These are phyloP conservation scores for Piaya cayana DNA, from an alignment of 2,113 vertebrate species.

Conservation along the genomic window DNA sequence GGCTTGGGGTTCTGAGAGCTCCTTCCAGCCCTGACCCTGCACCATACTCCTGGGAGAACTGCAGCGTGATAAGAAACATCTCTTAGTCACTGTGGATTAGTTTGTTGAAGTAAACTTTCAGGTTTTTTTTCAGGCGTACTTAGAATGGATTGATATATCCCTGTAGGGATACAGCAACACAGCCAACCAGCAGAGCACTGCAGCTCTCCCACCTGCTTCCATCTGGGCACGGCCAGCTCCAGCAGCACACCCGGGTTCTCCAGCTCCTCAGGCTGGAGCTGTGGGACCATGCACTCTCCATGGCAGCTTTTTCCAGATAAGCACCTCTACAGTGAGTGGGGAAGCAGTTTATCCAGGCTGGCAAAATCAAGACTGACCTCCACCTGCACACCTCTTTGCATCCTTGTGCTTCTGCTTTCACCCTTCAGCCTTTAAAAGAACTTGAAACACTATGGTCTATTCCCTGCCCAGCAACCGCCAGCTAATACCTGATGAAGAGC, in stretches of 20 bases:
- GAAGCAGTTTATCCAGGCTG: neutral
- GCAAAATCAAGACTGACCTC: neutral
- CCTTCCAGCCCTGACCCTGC: neutral
- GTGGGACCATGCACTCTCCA: rapidly evolving
- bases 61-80: neutral
- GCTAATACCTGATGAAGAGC: neutral
- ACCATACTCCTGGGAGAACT: neutral
- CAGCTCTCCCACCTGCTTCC: neutral
- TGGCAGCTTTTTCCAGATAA: neutral
- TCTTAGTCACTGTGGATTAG: neutral
- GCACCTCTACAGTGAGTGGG: rapidly evolving
- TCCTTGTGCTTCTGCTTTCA: neutral
- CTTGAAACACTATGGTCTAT: neutral
- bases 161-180: neutral
- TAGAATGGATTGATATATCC: neutral
- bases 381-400: neutral
- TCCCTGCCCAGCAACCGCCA: neutral
- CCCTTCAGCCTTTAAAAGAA: neutral
- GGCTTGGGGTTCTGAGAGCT: neutral
- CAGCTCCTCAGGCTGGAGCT: neutral
- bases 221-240: neutral
- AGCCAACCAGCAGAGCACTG: rapidly evolving
- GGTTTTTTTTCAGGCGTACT: neutral
- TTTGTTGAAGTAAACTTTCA: neutral
- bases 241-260: neutral